Percentiles rank a stretch among this genome's conserved stretches.
phyloP scores from a whole-genome alignment of 2,113 vertebrate genomes.

The Ammospiza nelsoni region DNA sequence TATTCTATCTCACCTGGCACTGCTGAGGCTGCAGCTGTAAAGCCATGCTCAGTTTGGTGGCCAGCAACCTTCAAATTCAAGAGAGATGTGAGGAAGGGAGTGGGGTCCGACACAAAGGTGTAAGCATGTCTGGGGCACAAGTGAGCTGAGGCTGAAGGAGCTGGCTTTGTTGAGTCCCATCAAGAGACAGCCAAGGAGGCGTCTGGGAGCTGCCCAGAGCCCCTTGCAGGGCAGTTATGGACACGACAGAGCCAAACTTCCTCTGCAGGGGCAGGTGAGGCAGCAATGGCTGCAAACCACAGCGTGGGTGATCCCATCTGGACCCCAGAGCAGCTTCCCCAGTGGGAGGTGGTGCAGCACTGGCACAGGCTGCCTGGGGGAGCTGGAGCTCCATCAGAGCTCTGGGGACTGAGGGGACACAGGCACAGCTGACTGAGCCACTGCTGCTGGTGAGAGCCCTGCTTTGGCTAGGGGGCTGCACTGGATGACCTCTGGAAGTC shows the following conservation, averaged over 20 bases:
- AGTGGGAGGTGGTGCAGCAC: neutral
- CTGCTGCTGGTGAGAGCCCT: neutral
- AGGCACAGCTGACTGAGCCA: neutral
- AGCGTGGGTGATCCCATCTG: neutral
- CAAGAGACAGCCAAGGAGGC: neutral
- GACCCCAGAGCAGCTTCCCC: neutral
- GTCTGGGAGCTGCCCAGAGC: neutral
- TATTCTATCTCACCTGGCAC: neutral
- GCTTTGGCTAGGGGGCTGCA: neutral
- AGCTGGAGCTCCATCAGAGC: neutral
- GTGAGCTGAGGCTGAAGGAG: neutral
- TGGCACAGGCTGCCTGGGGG: neutral
- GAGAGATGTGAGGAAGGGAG: neutral
- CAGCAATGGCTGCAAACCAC: neutral
- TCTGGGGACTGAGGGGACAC: neutral
- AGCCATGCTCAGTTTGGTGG: neutral
- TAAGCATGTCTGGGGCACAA: accelerated
- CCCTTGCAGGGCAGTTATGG: neutral
- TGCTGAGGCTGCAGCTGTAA: neutral
- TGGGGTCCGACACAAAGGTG: neutral
- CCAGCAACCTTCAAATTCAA: neutral
- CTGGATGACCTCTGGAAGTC: neutral
- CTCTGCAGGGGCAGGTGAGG: neutral
- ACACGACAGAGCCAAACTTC: neutral
- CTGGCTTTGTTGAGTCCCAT: neutral